Evolutionary conservation across 2,113 vertebrate species (phyloP), one percentile per base, ranked within the genome.

Genomic region (Enhydra lutris): DNA sequence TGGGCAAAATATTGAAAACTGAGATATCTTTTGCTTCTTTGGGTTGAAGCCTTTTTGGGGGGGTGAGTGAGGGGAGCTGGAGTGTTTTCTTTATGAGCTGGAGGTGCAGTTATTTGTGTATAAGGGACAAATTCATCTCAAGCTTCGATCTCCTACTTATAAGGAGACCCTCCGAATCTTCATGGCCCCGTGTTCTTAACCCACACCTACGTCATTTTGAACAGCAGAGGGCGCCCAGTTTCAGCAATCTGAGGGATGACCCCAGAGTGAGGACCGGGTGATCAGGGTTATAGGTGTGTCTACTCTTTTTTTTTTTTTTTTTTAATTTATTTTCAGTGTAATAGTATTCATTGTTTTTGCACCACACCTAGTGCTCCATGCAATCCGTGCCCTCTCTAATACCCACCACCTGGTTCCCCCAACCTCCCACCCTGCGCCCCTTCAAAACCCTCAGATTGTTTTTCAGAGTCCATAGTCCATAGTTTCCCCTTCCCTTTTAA

Each of bases 151-250:
- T 90, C 42, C 91, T 90, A 36, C 2, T 21, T 63, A 0, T 55
- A 15, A 81, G 29, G 63, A 85, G 65, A 20, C 34, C 2, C 50
- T 80, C 23, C 31, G 9, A 39, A n/a, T 82, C 65, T 83, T 89
- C 23, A 29, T 0, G 29, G 69, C 21, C 7, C 29, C 55, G 34
- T 36, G 29, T 57, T 59, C 42, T 61, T 29, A 29, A 87, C 17
- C 67, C 55, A 18, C 0, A 6, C 47, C 9, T 14, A 36, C 24
- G 20, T 80, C 42, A 82, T 82, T 1, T 67, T 59, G 31, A 87
- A 69, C 91, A 78, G 91, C 81, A 97, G 96, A 97, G 97, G 91
- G 89, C 45, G 39, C 76, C n/a, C 79, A 92, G 6, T 36, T 4
- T 45, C 63, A 95, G 91, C 73, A 39, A 17, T 31, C 34, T 59